Evolutionary conservation across 1,140 invertebrate species (phyloP).

Genomic region (Drosophila rufa): DNA sequence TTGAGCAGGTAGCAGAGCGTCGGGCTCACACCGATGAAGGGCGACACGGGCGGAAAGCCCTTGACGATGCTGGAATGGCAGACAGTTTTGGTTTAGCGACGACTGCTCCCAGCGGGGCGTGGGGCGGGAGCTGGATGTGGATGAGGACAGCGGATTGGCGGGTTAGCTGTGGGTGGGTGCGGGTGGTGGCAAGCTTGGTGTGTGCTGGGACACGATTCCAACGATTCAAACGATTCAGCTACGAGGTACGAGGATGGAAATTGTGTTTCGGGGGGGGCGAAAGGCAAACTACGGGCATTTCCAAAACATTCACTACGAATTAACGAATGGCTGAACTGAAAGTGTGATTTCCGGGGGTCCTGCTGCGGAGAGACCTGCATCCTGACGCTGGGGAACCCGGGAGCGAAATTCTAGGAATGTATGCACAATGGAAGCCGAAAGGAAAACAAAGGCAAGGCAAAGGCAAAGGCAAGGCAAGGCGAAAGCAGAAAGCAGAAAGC

Average conservation of each 20-base stretch:
- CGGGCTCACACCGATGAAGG: slow-evolving; percentile 98
- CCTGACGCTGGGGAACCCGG: slow-evolving; percentile 7
- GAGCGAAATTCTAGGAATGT: slow-evolving; percentile 18
- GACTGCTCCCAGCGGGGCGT: not conserved
- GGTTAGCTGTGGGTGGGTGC: slow-evolving; percentile 4
- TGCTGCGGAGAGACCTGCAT: not conserved
- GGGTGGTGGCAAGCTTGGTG: slow-evolving; percentile 23
- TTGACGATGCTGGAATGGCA: slow-evolving; percentile 93
- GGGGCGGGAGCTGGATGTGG: slow-evolving; percentile 14
- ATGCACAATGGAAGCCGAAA: slow-evolving; percentile 43
- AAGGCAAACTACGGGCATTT: slow-evolving; percentile 31
- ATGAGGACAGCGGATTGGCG: slow-evolving; percentile 3
- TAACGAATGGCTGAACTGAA: slow-evolving; percentile 43
- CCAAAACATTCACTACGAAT: slow-evolving; percentile 47
- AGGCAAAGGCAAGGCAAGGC: slow-evolving; percentile 17
- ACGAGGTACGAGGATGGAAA: slow-evolving; percentile 4
- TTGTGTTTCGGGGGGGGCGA: not conserved
- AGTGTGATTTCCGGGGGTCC: slow-evolving; percentile 20
- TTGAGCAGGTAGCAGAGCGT: slow-evolving; percentile 98
- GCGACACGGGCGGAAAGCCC: slow-evolving; percentile 98
- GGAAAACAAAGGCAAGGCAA: slow-evolving; percentile 38
- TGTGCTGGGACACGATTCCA: slow-evolving; percentile 31
- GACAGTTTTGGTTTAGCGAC: slow-evolving; percentile 22
- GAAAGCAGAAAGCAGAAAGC: slow-evolving; percentile 1
- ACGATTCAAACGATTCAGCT: slow-evolving; percentile 21